Evolutionary conservation across 2,888 invertebrate genomes (phyloP).

Genomic region (Caenorhabditis sp.): DNA sequence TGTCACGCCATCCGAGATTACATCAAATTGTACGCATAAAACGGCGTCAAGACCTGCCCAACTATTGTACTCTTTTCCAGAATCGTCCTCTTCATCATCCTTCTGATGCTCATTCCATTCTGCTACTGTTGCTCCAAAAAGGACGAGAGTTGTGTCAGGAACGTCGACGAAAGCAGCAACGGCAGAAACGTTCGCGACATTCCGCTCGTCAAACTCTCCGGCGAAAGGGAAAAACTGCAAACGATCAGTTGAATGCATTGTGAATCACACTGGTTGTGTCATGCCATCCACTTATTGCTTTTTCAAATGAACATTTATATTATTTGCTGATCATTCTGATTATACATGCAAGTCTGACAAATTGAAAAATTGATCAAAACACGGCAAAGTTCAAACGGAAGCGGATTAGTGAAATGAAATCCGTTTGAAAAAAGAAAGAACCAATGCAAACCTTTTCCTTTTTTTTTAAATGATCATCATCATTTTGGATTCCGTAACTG

Average conservation of each 20-base stretch:
- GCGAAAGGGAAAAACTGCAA: not conserved
- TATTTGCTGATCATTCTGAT: no score
- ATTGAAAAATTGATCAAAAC: no score
- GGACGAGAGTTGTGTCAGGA: not conserved
- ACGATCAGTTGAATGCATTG: constrained; percentile 1
- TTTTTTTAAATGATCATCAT: no score
- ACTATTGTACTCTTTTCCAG: not conserved
- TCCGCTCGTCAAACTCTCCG: not conserved
- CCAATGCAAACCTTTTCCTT: no score
- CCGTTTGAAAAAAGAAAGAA: no score
- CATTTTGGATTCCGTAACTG: no score
- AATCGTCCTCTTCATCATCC: not conserved
- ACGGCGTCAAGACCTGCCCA: not conserved
- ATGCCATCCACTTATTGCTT: no score
- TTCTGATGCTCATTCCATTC: not conserved
- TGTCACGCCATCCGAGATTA: constrained; percentile 31
- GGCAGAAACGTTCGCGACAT: no score
- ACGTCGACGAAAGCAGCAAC: not conserved
- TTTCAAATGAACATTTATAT: no score
- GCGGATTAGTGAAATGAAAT: no score
- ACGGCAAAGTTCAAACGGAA: no score
- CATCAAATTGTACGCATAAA: constrained; percentile 24
- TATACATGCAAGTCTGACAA: no score
- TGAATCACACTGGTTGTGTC: constrained; percentile 2
- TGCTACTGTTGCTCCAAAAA: not conserved